phyloP scores from a whole-genome alignment of 2,888 invertebrate genomes.

The Phengaris arion region DNA sequence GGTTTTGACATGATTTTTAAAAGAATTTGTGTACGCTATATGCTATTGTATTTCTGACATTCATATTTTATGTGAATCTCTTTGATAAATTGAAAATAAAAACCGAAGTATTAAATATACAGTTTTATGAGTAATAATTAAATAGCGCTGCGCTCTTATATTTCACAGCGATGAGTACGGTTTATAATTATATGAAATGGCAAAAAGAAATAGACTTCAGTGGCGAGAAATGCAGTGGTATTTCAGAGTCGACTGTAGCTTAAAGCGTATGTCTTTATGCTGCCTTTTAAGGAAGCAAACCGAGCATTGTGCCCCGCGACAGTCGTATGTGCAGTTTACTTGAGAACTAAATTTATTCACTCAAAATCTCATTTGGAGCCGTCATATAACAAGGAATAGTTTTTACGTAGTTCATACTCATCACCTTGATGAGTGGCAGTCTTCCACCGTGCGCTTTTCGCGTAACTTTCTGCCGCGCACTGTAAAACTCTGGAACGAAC shows the following conservation, averaged over 20 bases:
- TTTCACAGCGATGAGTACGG: neutral
- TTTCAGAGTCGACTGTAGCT: slow-evolving; percentile 19
- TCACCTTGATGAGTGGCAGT: no score
- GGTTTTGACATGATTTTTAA: neutral
- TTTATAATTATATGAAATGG: slow-evolving; percentile 11
- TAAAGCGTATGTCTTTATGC: slow-evolving; percentile 24
- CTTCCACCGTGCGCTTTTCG: no score
- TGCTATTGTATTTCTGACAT: no score
- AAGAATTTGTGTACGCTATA: neutral
- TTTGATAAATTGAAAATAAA: neutral
- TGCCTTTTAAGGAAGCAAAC: slow-evolving; percentile 25
- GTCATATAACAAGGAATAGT: slow-evolving; percentile 4
- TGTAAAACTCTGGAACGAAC: no score
- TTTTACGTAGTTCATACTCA: no score
- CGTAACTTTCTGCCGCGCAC: no score
- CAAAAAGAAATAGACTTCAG: slow-evolving; percentile 16
- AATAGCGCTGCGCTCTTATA: slow-evolving; percentile 7
- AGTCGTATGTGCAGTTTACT: slow-evolving; percentile 22
- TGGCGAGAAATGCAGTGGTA: slow-evolving; percentile 19
- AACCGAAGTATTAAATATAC: neutral
- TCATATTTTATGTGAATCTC: no score
- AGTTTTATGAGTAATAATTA: slow-evolving; percentile 7
- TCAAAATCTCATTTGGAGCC: slow-evolving; percentile 8
- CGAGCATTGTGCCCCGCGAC: slow-evolving; percentile 19
- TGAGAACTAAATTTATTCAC: slow-evolving; percentile 21